A percentile compares a stretch with the other conserved stretches of the same genome.
Evolutionary conservation across 2,888 invertebrate species (phyloP).

Genomic region (Cremastinae sp.): DNA sequence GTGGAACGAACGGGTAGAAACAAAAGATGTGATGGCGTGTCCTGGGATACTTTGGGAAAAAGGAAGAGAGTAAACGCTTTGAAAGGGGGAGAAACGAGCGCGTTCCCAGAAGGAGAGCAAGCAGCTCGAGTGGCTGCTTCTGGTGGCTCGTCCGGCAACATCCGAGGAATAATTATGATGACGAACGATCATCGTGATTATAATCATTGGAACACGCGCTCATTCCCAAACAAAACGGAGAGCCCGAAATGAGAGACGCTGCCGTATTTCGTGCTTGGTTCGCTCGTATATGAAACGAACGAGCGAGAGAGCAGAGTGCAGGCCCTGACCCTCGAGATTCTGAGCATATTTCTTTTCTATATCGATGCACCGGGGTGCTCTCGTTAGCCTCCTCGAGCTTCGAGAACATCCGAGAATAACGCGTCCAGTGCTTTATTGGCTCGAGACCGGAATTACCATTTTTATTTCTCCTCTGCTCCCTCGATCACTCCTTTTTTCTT

Average conservation of each 20-base stretch:
- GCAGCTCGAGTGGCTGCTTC: conserved; percentile 41
- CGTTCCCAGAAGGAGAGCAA: conserved; percentile 64
- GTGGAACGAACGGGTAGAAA: conserved; percentile 61
- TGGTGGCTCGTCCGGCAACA: conserved; percentile 42
- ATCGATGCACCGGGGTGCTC: conserved; percentile 13
- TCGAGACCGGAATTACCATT: conserved; percentile 8
- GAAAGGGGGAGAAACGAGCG: conserved; percentile 25
- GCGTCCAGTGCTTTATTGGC: conserved; percentile 44
- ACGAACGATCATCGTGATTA: conserved; percentile 34
- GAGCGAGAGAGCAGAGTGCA: conserved; percentile 35
- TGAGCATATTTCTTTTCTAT: conserved; percentile 27
- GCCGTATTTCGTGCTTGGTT: too few relatives aligned
- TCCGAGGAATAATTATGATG: conserved; percentile 47
- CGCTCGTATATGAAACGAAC: conserved; percentile 15
- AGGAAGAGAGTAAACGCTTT: neutral
- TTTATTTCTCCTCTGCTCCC: neutral
- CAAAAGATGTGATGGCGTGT: conserved; percentile 75
- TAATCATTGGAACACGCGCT: conserved; percentile 42
- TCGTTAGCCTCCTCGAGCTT: conserved; percentile 52
- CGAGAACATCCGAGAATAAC: conserved; percentile 61
- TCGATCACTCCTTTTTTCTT: neutral
- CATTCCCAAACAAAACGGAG: conserved; percentile 25
- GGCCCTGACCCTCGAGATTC: conserved; percentile 58
- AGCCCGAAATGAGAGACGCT: conserved; percentile 22
- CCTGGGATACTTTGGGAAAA: conserved; percentile 72